These are phyloP conservation scores for Spilogale gracilis DNA, from an alignment of 2,113 vertebrate genomes.

Conservation along the genomic window DNA sequence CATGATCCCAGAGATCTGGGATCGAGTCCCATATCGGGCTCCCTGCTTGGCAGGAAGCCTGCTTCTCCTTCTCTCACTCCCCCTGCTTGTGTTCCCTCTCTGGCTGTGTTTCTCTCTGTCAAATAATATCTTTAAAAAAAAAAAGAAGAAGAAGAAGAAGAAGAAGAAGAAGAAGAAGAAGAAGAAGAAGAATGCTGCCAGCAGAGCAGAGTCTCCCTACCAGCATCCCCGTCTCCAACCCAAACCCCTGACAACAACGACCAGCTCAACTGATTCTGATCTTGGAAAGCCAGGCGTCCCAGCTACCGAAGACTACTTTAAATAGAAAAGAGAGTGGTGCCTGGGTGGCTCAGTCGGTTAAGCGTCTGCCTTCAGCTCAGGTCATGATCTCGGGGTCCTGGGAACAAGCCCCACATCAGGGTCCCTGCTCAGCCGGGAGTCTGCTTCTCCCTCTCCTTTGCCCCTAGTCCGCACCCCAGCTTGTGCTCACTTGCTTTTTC, in stretches of 20 bases:
- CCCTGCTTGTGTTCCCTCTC: too few species aligned
- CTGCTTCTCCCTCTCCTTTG: not conserved
- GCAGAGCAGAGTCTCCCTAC: slow-evolving; percentile 74
- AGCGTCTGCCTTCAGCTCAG: not conserved
- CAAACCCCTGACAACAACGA: slow-evolving; percentile 76
- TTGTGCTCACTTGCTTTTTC: not conserved
- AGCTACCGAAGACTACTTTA: slow-evolving; percentile 85
- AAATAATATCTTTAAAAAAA: too few species aligned
- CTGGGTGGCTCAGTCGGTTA: not conserved
- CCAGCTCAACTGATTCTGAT: slow-evolving; percentile 85
- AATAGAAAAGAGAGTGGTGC: slow-evolving; percentile 74
- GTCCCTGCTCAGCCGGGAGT: not conserved
- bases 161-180: not conserved
- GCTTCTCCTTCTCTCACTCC: too few species aligned
- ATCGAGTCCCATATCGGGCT: too few species aligned
- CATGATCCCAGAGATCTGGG: too few species aligned
- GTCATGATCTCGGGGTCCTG: not conserved
- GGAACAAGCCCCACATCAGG: not conserved
- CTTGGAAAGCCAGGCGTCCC: slow-evolving; percentile 82
- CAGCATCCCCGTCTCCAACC: slow-evolving; percentile 53
- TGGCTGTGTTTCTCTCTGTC: too few species aligned
- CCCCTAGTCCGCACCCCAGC: not conserved
- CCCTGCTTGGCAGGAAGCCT: too few species aligned
- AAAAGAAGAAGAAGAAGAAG: not conserved
- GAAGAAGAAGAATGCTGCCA: not conserved